These are phyloP conservation scores for Xyrauchen texanus DNA, from an alignment of 2,113 vertebrate species.

Conservation along the genomic window DNA sequence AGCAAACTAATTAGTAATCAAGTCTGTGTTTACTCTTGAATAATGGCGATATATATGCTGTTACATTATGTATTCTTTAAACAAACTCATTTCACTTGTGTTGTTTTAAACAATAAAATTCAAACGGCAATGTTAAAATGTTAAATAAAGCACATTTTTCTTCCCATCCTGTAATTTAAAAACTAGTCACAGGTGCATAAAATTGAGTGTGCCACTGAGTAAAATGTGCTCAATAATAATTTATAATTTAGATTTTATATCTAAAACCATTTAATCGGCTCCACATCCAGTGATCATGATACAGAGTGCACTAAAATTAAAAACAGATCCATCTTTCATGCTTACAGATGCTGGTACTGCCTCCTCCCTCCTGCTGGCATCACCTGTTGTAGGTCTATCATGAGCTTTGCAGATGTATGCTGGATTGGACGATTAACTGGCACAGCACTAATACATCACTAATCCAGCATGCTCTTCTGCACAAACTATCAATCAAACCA, in stretches of 20 bases:
- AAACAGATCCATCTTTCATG: conserved; percentile 8
- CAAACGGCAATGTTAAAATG: background rate
- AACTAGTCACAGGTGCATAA: background rate
- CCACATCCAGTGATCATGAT: conserved; percentile 5
- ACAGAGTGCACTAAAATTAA: conserved; percentile 10
- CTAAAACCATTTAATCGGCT: conserved; percentile 6
- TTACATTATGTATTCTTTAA: background rate
- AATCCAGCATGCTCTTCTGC: conserved; percentile 24
- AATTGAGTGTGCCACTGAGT: background rate
- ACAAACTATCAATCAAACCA: conserved; percentile 25
- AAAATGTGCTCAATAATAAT: background rate
- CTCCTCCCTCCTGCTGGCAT: conserved; percentile 55
- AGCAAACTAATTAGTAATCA: no score
- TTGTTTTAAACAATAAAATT: background rate
- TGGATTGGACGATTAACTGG: conserved; percentile 39
- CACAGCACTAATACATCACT: conserved; percentile 35
- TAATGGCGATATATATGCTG: background rate
- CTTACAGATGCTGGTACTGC: conserved; percentile 14
- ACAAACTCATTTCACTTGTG: background rate
- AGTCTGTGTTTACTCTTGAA: no score
- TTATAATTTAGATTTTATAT: background rate
- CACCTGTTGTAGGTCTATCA: conserved; percentile 60
- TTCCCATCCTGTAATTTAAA: background rate
- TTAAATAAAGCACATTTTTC: background rate
- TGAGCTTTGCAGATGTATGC: conserved; percentile 40